Percentiles rank a stretch among this genome's conserved stretches.
Conservation (phyloP, 2,113 vertebrate species). For the Paramormyrops kingsleyae region DNA sequence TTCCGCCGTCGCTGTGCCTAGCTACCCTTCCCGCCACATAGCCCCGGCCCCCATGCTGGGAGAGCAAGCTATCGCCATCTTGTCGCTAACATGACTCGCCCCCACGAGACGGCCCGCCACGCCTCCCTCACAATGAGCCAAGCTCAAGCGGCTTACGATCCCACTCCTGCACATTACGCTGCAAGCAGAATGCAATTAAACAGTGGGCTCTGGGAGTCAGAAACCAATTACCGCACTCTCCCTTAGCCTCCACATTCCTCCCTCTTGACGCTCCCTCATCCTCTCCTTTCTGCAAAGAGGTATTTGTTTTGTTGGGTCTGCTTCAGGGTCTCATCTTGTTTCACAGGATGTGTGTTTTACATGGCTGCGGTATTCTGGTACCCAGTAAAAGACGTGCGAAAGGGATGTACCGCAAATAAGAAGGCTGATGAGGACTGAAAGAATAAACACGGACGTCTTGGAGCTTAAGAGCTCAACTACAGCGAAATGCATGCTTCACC, state of each 20-base stretch:
- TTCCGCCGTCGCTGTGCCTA: background rate
- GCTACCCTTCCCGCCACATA: background rate
- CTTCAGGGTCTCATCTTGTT: background rate
- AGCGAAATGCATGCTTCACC: background rate
- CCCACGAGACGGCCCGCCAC: background rate
- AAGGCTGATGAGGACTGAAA: background rate
- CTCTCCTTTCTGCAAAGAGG: background rate
- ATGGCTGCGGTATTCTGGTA: background rate
- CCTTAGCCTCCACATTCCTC: background rate
- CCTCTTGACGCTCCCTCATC: background rate
- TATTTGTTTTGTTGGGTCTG: background rate
- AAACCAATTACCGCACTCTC: background rate
- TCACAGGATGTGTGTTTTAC: background rate
- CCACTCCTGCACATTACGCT: background rate
- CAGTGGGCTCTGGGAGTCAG: background rate
- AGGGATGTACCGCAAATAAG: background rate
- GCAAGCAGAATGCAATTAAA: constrained; percentile 10
- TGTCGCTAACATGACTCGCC: background rate
- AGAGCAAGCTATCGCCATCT: background rate
- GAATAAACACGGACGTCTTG: background rate
- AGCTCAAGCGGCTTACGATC: background rate
- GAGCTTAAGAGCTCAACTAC: background rate
- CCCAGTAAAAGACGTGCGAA: background rate
- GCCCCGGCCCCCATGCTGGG: background rate
- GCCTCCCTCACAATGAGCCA: background rate